These are phyloP conservation scores for Aleiodes sp. DNA, from an alignment of 1,140 invertebrate genomes.

Conservation along the genomic window DNA sequence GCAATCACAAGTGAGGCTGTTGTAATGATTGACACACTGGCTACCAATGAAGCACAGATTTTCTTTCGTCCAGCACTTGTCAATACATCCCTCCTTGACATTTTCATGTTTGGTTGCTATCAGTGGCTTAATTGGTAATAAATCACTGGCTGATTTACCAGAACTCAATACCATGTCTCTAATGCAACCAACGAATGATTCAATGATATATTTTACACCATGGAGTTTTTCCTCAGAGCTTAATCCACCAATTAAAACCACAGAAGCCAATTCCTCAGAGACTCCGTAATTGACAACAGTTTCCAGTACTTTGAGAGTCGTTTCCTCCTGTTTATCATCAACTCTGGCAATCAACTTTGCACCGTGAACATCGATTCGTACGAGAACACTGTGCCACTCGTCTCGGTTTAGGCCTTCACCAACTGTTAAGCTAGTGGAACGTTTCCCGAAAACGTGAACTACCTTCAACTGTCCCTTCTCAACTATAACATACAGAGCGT, in stretches of 20 bases:
- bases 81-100: slow-evolving; percentile 83
- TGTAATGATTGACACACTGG: slow-evolving; percentile 89
- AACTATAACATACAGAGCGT: slow-evolving; percentile 88
- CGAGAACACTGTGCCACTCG: slow-evolving; percentile 86
- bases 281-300: slow-evolving; percentile 85
- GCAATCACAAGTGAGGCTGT: slow-evolving; percentile 86
- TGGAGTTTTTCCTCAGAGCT: slow-evolving; percentile 86
- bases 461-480: slow-evolving; percentile 89
- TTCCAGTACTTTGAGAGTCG: slow-evolving; percentile 80
- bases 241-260: slow-evolving; percentile 87
- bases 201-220: slow-evolving; percentile 89
- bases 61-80: slow-evolving; percentile 81
- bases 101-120: slow-evolving; percentile 88
- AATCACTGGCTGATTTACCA: slow-evolving; percentile 82
- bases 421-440: slow-evolving; percentile 84
- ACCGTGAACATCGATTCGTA: slow-evolving; percentile 84
- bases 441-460: slow-evolving; percentile 88
- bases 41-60: slow-evolving; percentile 87
- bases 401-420: slow-evolving; percentile 88
- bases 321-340: slow-evolving; percentile 82
- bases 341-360: slow-evolving; percentile 83
- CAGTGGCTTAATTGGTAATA: slow-evolving; percentile 80
- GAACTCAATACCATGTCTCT: slow-evolving; percentile 84
- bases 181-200: slow-evolving; percentile 92
- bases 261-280: slow-evolving; percentile 82